Percentiles rank a stretch among this genome's conserved stretches.
Evolutionary conservation across 2,113 vertebrate species (phyloP).

Genomic region (Struthio camelus): DNA sequence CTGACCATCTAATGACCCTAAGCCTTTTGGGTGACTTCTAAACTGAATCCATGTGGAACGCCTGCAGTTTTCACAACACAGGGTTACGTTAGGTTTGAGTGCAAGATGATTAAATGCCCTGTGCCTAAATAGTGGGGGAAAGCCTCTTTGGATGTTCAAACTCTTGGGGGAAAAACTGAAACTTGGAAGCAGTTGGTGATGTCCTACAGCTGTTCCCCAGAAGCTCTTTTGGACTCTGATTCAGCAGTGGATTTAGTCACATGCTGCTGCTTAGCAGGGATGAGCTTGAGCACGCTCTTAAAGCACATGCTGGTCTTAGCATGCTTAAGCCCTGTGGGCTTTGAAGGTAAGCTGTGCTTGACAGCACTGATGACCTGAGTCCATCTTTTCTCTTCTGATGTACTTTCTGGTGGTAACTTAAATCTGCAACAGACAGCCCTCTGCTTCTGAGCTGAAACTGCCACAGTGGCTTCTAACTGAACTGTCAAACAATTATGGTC

Average conservation of each 20-base stretch:
- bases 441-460: not conserved
- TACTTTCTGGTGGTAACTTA: not conserved
- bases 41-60: not conserved
- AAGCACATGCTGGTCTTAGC: not conserved
- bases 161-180: not conserved
- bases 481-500: not conserved
- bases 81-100: not conserved
- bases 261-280: not conserved
- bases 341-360: slow-evolving; percentile 19
- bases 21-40: not conserved
- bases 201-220: not conserved
- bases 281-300: not conserved
- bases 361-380: not conserved
- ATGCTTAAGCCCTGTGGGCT: slow-evolving; percentile 12
- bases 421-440: not conserved
- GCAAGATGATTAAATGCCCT: not conserved
- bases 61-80: not conserved
- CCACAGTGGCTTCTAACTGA: not conserved
- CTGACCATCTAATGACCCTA: not conserved
- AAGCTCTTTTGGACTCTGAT: not conserved
- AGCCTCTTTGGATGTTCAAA: not conserved
- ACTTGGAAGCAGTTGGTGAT: not conserved
- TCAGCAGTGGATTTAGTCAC: not conserved
- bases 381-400: not conserved
- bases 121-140: not conserved